A percentile compares a stretch with the other conserved stretches of the same genome.
Evolutionary conservation across 2,888 invertebrate genomes (phyloP).

Genomic region (Lasius platythorax): DNA sequence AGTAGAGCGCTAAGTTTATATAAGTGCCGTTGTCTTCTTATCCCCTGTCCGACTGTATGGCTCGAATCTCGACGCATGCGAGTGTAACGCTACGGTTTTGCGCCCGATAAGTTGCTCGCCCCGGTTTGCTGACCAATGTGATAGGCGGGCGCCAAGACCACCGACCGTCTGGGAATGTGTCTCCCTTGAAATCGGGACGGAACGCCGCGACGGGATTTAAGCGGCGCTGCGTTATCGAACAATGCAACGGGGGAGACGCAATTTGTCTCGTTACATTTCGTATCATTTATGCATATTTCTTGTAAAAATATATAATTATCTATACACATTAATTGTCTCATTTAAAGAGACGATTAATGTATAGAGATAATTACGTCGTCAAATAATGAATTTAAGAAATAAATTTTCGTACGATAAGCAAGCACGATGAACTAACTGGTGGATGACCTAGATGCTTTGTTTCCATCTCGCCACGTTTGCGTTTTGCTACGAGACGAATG

Average conservation of each 20-base stretch:
- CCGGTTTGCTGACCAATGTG: conserved; percentile 75
- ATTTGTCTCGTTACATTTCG: not conserved
- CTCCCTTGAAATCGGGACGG: conserved; percentile 76
- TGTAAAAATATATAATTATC: not conserved
- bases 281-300: not conserved
- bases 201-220: conserved; percentile 73
- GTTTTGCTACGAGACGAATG: conserved; percentile 13
- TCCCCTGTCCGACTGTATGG: conserved; percentile 55
- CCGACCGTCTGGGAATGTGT: conserved; percentile 83
- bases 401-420: not conserved
- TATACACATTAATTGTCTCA: not conserved
- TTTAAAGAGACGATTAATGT: not conserved
- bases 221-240: conserved; percentile 80
- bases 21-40: not conserved
- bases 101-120: conserved; percentile 79
- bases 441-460: conserved; percentile 28
- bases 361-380: not conserved
- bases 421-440: not conserved
- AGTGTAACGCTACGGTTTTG: conserved; percentile 66
- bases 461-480: not conserved
- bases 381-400: not conserved
- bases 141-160: conserved; percentile 82
- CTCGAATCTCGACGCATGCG: conserved; percentile 62
- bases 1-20: not conserved
- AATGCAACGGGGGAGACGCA: conserved; percentile 75